Conservation (phyloP, 2,113 vertebrate genomes). For the Coregonus clupeaformis region DNA sequence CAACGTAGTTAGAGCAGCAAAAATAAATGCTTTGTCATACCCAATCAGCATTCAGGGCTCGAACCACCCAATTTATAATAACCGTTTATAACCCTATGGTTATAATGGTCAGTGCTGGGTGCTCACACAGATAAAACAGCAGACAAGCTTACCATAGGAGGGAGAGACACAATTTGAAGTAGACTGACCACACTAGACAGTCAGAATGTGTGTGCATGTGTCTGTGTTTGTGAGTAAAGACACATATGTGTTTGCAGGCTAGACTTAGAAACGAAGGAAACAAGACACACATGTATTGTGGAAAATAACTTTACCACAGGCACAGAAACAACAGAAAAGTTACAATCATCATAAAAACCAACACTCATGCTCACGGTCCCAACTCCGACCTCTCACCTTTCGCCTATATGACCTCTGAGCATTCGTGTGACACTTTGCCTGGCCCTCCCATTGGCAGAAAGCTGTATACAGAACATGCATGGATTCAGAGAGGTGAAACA, state of each 20-base stretch:
- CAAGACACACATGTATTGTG: background rate
- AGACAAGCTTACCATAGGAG: background rate
- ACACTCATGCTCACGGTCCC: background rate
- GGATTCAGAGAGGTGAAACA: no score
- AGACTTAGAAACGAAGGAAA: background rate
- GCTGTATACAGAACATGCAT: constrained; percentile 30
- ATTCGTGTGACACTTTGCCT: constrained; percentile 31
- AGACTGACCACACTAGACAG: background rate
- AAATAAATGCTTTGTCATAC: no score
- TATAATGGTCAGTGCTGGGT: no score
- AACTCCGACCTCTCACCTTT: constrained; percentile 17
- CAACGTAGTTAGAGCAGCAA: no score
- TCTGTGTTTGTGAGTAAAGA: background rate
- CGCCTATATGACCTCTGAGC: constrained; percentile 14
- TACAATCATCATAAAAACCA: constrained; percentile 10
- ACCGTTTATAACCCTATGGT: no score
- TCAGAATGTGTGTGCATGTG: background rate
- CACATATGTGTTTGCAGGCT: constrained; percentile 1
- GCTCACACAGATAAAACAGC: no score
- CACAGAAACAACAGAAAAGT: constrained; percentile 36
- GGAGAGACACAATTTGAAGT: background rate
- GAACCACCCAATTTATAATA: no score
- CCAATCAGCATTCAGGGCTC: no score
- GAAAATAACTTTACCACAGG: constrained; percentile 65
- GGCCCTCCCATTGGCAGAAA: constrained; percentile 45